Evolutionary conservation across 2,113 vertebrate genomes (phyloP).

Genomic region (Herpailurus yagouaroundi): DNA sequence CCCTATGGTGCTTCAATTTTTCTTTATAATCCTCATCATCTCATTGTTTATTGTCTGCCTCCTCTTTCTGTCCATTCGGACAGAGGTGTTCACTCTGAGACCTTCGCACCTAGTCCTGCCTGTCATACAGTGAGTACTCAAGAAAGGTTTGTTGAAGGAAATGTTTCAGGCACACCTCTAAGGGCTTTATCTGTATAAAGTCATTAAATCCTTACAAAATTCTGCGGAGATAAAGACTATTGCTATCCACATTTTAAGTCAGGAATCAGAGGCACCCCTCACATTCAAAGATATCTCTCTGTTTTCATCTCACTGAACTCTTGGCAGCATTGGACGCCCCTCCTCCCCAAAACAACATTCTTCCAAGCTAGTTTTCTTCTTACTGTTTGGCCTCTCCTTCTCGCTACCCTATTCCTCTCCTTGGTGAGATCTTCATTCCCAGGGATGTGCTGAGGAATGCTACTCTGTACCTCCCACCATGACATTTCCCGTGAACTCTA

Average conservation of each 20-base stretch:
- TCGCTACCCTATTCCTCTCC: neutral
- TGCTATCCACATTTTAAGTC: neutral
- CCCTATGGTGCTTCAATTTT: neutral
- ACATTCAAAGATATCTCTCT: neutral
- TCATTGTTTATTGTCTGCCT: neutral
- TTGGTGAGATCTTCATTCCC: neutral
- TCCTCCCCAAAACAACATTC: neutral
- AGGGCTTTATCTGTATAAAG: neutral
- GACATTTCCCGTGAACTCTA: neutral
- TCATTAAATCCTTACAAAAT: neutral
- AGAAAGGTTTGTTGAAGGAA: neutral
- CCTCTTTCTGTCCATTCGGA: neutral
- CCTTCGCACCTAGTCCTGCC: neutral
- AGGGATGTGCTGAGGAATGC: neutral
- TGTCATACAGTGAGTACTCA: neutral
- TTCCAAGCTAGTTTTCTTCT: neutral
- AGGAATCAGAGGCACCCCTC: neutral
- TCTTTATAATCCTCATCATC: neutral
- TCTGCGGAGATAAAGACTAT: neutral
- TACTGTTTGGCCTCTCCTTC: neutral
- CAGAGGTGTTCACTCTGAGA: neutral
- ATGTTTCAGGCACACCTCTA: neutral
- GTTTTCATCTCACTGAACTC: neutral
- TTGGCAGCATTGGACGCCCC: accelerated
- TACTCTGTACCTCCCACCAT: neutral